phyloP scores from a whole-genome alignment of 2,113 vertebrate species.

The Pteruthius melanotis region DNA sequence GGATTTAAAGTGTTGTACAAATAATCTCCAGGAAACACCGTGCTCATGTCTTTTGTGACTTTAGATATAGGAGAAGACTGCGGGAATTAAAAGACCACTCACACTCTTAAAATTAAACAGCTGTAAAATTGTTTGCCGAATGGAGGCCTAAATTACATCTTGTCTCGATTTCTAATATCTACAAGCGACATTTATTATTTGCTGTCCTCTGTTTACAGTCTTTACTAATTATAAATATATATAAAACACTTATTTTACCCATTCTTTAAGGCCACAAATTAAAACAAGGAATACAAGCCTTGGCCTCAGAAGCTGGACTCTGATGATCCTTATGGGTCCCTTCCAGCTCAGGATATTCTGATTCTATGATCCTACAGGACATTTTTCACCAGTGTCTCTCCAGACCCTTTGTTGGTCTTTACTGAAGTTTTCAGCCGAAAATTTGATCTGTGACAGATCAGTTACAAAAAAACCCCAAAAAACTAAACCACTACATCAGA shows the following conservation, averaged over 20 bases:
- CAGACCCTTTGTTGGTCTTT: not conserved
- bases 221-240: not conserved
- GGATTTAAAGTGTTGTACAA: not conserved
- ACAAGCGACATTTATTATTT: not conserved
- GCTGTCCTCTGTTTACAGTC: not conserved
- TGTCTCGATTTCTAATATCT: not conserved
- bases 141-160: not conserved
- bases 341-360: not conserved
- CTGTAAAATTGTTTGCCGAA: not conserved
- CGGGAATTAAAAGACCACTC: not conserved
- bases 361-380: not conserved
- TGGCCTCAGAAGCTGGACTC: not conserved
- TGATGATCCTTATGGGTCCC: not conserved
- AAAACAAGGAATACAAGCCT: not conserved
- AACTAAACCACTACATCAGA: not conserved
- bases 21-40: not conserved
- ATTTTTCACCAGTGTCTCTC: not conserved
- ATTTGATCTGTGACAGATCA: not conserved
- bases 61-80: not conserved
- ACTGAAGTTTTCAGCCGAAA: not conserved
- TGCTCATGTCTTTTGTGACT: not conserved
- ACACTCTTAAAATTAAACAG: not conserved
- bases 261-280: not conserved
- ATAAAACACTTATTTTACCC: not conserved
- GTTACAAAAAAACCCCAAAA: not conserved